Evolutionary conservation across 2,888 invertebrate species (phyloP).

Genomic region (Epinotia nisella): DNA sequence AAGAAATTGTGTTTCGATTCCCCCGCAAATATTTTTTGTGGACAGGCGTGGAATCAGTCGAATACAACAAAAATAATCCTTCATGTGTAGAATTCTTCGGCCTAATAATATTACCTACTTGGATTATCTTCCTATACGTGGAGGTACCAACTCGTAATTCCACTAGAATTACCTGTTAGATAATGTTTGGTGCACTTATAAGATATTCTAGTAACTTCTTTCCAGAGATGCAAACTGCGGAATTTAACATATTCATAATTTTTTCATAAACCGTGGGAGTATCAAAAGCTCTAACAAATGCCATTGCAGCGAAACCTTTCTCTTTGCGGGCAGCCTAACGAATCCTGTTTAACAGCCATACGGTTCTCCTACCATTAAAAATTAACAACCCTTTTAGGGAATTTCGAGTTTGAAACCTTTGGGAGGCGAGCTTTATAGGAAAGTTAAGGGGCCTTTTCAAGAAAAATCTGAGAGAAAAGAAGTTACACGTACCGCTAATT

Average conservation of each 20-base stretch:
- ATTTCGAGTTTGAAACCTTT: constrained; percentile 29
- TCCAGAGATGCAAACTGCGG: too few species aligned
- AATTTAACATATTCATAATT: background rate
- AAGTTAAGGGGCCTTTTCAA: constrained; percentile 9
- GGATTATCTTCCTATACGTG: too few species aligned
- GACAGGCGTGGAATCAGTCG: too few species aligned
- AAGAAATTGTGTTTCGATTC: too few species aligned
- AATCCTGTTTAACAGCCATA: constrained; percentile 33
- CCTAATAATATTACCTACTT: too few species aligned
- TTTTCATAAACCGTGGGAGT: constrained; percentile 2
- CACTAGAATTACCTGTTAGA: too few species aligned
- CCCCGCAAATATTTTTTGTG: too few species aligned
- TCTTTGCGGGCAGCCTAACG: constrained; percentile 16
- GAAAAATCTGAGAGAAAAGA: background rate
- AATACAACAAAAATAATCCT: background rate
- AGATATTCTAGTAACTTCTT: too few species aligned
- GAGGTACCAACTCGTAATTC: too few species aligned
- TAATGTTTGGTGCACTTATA: too few species aligned
- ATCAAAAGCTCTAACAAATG: constrained; percentile 1
- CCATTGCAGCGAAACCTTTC: constrained; percentile 16
- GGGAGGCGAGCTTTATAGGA: constrained; percentile 20
- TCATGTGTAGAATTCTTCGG: background rate
- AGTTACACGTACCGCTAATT: background rate
- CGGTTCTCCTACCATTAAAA: constrained; percentile 40
- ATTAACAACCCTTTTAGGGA: constrained; percentile 43